Conservation (phyloP, 2,797 vertebrate species). For the Anguilla anguilla region DNA sequence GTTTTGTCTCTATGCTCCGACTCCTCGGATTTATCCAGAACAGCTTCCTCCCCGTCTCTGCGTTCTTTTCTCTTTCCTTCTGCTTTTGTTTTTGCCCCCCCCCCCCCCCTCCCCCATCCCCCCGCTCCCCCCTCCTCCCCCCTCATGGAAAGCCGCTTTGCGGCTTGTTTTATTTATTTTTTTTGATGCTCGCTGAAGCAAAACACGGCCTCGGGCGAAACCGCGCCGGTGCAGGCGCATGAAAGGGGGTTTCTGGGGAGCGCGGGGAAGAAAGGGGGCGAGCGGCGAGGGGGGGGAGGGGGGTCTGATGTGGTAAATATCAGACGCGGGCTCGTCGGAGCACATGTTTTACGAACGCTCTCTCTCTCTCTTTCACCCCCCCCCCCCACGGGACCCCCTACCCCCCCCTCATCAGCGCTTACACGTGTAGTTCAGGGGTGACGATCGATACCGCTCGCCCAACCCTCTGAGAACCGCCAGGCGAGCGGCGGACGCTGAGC, state of each 20-base stretch:
- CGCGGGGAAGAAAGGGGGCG: conserved; percentile 13
- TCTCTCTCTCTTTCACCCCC: conserved; percentile 10
- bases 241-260: conserved; percentile 45
- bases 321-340: conserved; percentile 15
- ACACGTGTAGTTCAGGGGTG: conserved; percentile 71
- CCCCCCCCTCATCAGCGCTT: conserved; percentile 53
- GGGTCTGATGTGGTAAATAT: conserved; percentile 43
- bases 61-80: conserved; percentile 41
- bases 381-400: background rate
- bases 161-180: background rate
- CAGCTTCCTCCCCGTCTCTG: conserved; percentile 43
- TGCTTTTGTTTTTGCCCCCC: conserved; percentile 33
- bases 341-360: conserved; percentile 21
- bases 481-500: conserved; percentile 4
- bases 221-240: conserved; percentile 45
- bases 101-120: background rate
- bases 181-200: conserved; percentile 8
- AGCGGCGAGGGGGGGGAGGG: conserved; percentile 23
- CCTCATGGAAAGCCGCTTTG: conserved; percentile 15
- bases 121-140: conserved; percentile 22
- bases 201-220: conserved; percentile 60
- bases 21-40: background rate
- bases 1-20: background rate
- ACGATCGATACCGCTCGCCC: conserved; percentile 57
- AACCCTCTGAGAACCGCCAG: conserved; percentile 25